phyloP scores from a whole-genome alignment of 1,140 invertebrate species.

The Anoplolepis gracilipes region DNA sequence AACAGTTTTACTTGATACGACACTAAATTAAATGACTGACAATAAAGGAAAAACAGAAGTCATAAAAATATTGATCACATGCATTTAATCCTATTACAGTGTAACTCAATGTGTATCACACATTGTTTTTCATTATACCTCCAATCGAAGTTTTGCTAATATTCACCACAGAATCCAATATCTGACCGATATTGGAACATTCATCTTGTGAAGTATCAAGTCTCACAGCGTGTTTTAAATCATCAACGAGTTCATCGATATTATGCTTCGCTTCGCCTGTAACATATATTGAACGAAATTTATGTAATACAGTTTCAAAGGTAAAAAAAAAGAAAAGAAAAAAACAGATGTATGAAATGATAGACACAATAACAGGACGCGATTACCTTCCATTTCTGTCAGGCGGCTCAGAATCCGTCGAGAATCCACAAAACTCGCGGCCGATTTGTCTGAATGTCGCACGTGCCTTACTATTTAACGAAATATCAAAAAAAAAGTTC shows the following conservation, averaged over 20 bases:
- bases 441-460: not conserved
- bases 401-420: not conserved
- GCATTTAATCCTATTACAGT: not conserved
- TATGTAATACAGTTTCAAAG: not conserved
- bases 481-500: not conserved
- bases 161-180: conserved; percentile 74
- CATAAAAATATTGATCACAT: too few species aligned
- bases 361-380: not conserved
- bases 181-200: conserved; percentile 65
- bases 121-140: conserved; percentile 63
- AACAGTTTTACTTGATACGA: not conserved
- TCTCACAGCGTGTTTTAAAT: conserved; percentile 67
- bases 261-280: conserved; percentile 68
- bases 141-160: conserved; percentile 69
- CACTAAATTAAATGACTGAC: not conserved
- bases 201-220: conserved; percentile 55
- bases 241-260: conserved; percentile 70
- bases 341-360: not conserved
- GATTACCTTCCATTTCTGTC: conserved; percentile 56
- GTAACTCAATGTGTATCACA: not conserved
- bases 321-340: not conserved
- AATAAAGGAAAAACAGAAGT: too few species aligned
- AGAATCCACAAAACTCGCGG: not conserved
- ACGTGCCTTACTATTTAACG: not conserved
- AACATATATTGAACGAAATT: conserved; percentile 35